Evolutionary conservation across 2,888 invertebrate genomes (phyloP).

Genomic region (Heliconius aoede): DNA sequence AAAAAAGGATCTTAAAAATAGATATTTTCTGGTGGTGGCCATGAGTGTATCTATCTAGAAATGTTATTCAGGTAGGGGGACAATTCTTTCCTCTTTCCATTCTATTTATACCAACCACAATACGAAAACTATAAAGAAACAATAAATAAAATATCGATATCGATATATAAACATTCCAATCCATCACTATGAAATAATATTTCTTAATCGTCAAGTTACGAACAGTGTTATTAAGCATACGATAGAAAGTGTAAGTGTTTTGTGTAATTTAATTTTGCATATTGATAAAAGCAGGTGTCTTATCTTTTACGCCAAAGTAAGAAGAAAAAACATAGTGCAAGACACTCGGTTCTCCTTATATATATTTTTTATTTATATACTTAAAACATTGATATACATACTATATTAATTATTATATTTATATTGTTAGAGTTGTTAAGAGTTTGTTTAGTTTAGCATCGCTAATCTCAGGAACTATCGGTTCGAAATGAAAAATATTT

Average conservation of each 20-base stretch:
- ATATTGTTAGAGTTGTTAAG: too few relatives aligned
- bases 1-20: too few relatives aligned
- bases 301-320: neutral
- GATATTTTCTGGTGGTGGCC: too few relatives aligned
- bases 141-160: slow-evolving; percentile 33
- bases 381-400: neutral
- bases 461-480: too few relatives aligned
- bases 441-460: too few relatives aligned
- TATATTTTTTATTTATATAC: too few relatives aligned
- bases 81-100: too few relatives aligned
- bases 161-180: slow-evolving; percentile 16
- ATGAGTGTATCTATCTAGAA: too few relatives aligned
- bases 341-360: neutral
- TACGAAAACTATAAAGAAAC: neutral
- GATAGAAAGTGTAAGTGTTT: slow-evolving; percentile 1
- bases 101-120: neutral
- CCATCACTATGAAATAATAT: slow-evolving; percentile 7
- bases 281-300: neutral
- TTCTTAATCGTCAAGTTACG: slow-evolving; percentile 15
- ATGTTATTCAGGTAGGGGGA: too few relatives aligned
- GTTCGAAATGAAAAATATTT: too few relatives aligned
- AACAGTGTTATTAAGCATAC: slow-evolving; percentile 5
- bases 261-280: neutral
- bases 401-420: neutral
- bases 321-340: neutral